phyloP scores from a whole-genome alignment of 2,113 vertebrate species.

The Tupaia tana region DNA sequence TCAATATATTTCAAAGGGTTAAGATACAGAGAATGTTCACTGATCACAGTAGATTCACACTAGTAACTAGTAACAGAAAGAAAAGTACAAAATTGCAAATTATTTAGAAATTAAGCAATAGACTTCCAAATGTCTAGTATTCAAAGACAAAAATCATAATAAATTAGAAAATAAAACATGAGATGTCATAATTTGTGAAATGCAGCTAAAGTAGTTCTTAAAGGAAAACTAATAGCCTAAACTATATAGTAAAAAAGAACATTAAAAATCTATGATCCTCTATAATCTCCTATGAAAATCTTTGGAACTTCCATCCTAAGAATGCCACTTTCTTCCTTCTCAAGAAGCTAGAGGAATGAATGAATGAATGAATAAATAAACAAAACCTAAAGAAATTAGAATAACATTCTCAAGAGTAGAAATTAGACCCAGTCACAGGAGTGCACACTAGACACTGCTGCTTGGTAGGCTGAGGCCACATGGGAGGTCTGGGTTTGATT shows the following conservation, averaged over 20 bases:
- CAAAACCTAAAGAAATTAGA: background rate
- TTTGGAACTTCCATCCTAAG: background rate
- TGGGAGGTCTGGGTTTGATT: too few relatives aligned
- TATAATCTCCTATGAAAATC: too few relatives aligned
- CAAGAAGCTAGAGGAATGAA: constrained; percentile 38
- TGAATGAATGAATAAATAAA: background rate
- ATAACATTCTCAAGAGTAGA: background rate
- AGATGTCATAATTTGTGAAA: background rate
- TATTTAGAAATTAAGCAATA: constrained; percentile 30
- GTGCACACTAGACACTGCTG: too few relatives aligned
- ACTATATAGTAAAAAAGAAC: background rate
- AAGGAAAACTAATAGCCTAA: background rate
- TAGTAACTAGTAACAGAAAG: constrained; percentile 11
- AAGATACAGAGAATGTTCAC: background rate
- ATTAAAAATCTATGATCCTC: background rate
- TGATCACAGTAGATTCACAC: background rate
- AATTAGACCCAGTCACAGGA: background rate
- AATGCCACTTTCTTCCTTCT: constrained; percentile 1
- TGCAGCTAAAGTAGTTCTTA: background rate
- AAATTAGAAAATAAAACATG: constrained; percentile 29
- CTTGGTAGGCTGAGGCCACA: too few relatives aligned
- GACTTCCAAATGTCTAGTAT: background rate
- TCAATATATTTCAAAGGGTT: background rate
- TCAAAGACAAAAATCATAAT: background rate
- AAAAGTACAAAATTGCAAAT: constrained; percentile 23